Base-by-base conservation (phyloP, 2,888 invertebrate genomes). In the Conus canariensis region DNA sequence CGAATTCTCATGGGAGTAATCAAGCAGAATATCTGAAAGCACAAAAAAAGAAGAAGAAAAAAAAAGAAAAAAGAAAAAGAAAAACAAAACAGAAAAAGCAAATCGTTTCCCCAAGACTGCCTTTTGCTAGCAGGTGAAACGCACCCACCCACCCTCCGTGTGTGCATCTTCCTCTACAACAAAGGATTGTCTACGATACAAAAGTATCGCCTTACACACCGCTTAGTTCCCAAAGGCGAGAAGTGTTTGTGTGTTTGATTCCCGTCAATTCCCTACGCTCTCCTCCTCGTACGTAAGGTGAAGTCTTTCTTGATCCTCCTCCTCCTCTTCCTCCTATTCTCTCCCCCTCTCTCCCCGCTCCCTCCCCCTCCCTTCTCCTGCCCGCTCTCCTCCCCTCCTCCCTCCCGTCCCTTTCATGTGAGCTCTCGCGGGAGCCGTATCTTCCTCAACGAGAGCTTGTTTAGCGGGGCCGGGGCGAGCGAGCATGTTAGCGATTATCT, bases 401-500 rank as follows among this genome's bases (percentile, higher is more conserved):
- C 22, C 14, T 22, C 25, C 16, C 85, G 25, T 85, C 89, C 59
- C 89, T 85, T 89, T 89, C 89, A 89, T 89, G 89, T 85, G 56
- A 74, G 12, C 45, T 85, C 89, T 85, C 89, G 67, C 30, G 89
- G 74, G 89, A 85, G n/a, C 74, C 64, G 85, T 70, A 89, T 89
- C 85, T 12, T 30, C 45, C 30, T 25, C 22, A 85, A 89, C 74
- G 85, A 85, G 89, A 89, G 89, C 85, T 89, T 89, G 89, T 89
- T 89, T 85, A 45, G 70, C 56, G 85, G 25, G 64, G 16, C 64
- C 16, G 16, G 16, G 64, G 6, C 64, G 64, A 85, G 85, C 74
- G 22, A 74, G 89, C 70, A 83, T 89, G 89, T 85, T 89, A 85
- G 74, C 83, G 89, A 89, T 89, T 89, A 89, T 67, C 89, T 45